Evolutionary conservation across 2,888 invertebrate genomes (phyloP).

Genomic region (Leptinotarsa haldemani): DNA sequence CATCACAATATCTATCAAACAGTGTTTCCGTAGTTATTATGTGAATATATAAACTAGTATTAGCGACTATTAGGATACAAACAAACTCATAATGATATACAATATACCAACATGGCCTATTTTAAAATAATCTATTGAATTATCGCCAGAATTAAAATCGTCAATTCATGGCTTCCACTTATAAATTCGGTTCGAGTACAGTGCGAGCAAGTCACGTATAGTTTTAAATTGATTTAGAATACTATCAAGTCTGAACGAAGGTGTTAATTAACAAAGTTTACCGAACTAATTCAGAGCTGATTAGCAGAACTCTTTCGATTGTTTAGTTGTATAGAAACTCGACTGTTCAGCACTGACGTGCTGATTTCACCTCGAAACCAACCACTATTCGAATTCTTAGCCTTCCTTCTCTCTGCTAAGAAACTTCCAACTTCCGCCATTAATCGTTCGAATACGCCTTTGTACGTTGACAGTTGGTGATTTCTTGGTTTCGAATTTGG

Average conservation of each 20-base stretch:
- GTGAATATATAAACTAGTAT: too few species aligned
- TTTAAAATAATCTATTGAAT: too few species aligned
- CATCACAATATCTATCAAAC: too few species aligned
- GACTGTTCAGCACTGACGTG: conserved; percentile 39
- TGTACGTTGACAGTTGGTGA: conserved; percentile 43
- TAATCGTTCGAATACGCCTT: conserved; percentile 50
- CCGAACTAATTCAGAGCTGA: conserved; percentile 39
- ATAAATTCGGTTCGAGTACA: not conserved
- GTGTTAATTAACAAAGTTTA: conserved; percentile 45
- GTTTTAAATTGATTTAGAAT: conserved; percentile 38
- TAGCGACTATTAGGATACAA: too few species aligned
- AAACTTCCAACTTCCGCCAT: conserved; percentile 47
- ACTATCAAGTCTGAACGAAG: conserved; percentile 32
- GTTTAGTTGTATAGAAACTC: conserved; percentile 36
- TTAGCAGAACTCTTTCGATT: conserved; percentile 43
- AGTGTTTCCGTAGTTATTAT: too few species aligned
- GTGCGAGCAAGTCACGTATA: conserved; percentile 26
- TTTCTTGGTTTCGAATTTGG: conserved; percentile 47
- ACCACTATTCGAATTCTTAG: conserved; percentile 37
- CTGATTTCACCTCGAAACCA: conserved; percentile 41
- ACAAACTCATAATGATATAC: too few species aligned
- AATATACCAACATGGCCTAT: too few species aligned
- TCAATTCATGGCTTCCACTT: not conserved
- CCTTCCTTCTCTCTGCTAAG: conserved; percentile 33
- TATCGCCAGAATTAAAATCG: too few species aligned